Percentiles rank a stretch among this genome's conserved stretches.
These are phyloP conservation scores for Emmelina monodactyla DNA, from an alignment of 2,888 invertebrate genomes.

Conservation along the genomic window DNA sequence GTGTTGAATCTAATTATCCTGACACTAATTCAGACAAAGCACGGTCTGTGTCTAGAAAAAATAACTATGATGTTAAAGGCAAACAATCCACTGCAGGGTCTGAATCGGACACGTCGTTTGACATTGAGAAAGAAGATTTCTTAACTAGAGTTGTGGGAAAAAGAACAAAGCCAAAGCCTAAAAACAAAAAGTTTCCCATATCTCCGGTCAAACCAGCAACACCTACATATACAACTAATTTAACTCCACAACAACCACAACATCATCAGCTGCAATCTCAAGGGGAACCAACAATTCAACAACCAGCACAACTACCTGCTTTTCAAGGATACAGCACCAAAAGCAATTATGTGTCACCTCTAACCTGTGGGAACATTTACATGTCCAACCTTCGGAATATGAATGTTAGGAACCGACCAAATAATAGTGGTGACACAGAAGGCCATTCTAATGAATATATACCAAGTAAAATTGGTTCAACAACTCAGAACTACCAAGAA, in stretches of 20 bases:
- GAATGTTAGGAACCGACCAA: conserved; percentile 29
- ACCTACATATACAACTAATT: conserved; percentile 7
- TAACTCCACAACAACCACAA: not conserved
- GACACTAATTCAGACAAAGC: conserved; percentile 37
- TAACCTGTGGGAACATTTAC: conserved; percentile 50
- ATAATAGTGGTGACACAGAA: conserved; percentile 29
- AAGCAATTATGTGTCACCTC: conserved; percentile 34
- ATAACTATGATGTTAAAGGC: conserved; percentile 16
- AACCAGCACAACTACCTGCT: conserved; percentile 3
- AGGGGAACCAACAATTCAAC: not conserved
- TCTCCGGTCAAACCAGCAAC: conserved; percentile 13
- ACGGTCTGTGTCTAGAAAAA: conserved; percentile 19
- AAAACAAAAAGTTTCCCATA: too few relatives aligned
- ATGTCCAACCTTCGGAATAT: conserved; percentile 43
- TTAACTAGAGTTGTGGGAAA: conserved; percentile 41
- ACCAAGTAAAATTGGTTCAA: conserved; percentile 47
- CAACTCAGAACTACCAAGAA: conserved; percentile 52
- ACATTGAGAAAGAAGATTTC: conserved; percentile 51
- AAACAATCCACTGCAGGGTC: conserved; percentile 21
- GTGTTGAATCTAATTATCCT: conserved; percentile 38
- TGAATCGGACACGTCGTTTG: conserved; percentile 41
- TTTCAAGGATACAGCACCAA: conserved; percentile 47
- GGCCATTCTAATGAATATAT: conserved; percentile 52
- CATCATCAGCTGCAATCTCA: not conserved
- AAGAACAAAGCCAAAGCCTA: conserved; percentile 28